phyloP scores from a whole-genome alignment of 2,113 vertebrate species.

The Labeo catla region DNA sequence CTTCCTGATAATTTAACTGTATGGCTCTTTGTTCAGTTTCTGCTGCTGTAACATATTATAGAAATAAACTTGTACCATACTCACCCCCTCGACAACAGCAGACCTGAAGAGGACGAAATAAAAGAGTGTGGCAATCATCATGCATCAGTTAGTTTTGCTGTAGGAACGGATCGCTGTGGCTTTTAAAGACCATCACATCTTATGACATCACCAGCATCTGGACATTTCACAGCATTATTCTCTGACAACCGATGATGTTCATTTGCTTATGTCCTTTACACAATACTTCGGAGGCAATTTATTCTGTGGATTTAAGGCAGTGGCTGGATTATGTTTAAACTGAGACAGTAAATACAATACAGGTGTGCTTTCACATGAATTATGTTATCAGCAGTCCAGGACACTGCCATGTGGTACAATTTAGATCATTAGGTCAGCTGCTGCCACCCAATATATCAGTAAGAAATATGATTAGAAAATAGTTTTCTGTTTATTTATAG shows the following conservation, averaged over 20 bases:
- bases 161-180: not conserved
- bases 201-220: constrained; percentile 56
- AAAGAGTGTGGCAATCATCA: constrained; percentile 65
- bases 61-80: not conserved
- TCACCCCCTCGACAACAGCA: constrained; percentile 62
- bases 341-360: not conserved
- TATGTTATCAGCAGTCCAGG: not conserved
- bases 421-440: not conserved
- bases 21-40: not conserved
- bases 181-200: constrained; percentile 61
- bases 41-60: not conserved
- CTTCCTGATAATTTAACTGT: not conserved
- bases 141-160: constrained; percentile 53
- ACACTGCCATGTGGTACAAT: not conserved
- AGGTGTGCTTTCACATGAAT: constrained; percentile 17
- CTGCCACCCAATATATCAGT: too few species aligned
- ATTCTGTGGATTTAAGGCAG: constrained; percentile 12
- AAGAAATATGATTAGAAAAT: not conserved
- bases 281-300: not conserved
- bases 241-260: constrained; percentile 30
- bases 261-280: constrained; percentile 4
- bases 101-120: constrained; percentile 62
- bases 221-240: constrained; percentile 41
- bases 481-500: not conserved
- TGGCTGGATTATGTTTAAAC: not conserved